Base-by-base conservation (phyloP, 2,797 vertebrate species). In the Ctenopoma multispine region DNA sequence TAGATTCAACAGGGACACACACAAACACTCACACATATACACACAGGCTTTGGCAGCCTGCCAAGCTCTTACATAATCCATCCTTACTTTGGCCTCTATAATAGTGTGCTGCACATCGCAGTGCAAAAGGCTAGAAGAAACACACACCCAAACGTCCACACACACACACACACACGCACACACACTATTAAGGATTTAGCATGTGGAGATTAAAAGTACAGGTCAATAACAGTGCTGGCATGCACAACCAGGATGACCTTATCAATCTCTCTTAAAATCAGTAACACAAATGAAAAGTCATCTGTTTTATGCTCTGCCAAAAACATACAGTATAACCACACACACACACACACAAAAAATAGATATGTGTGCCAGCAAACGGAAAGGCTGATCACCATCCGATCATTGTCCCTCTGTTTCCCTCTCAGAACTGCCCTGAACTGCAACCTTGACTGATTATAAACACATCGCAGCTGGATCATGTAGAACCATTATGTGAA, bases 61-160 rank as follows among this genome's bases (percentile, higher is more conserved):
- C 90, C 89, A 88, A 60, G 63, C 54, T 81, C 81, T 92, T 92
- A 90, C 87, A 90, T 92, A 92, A 92, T 91, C 83, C 51, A 71
- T 88, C 86, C 84, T 76, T 83, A 72, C 81, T 60, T 41, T 68
- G 67, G 78, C 78, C 47, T 36, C 60, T 80, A 55, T 80, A 81
- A 81, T 69, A 68, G 29, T 6, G 34, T 29, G 48, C 77, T 70
- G 53, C 24, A 9, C 71, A 69, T 57, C 36, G 74, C 69, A 77
- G 51, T 20, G 67, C 62, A 69, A 63, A 83, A 50, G 54, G 51
- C 43, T 7, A 23, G 44, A 64, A 76, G n/a, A 85, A 23, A 59
- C 46, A 66, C 76, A 58, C 27, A 29, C 40, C 53, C 44, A 73
- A 7, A 53, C 8, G 40, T 64, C 49, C 53, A 46, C 44, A 69